A percentile compares a stretch with the other conserved stretches of the same genome.
Evolutionary conservation across 2,113 vertebrate genomes (phyloP).

Genomic region (Hipposideros armiger): DNA sequence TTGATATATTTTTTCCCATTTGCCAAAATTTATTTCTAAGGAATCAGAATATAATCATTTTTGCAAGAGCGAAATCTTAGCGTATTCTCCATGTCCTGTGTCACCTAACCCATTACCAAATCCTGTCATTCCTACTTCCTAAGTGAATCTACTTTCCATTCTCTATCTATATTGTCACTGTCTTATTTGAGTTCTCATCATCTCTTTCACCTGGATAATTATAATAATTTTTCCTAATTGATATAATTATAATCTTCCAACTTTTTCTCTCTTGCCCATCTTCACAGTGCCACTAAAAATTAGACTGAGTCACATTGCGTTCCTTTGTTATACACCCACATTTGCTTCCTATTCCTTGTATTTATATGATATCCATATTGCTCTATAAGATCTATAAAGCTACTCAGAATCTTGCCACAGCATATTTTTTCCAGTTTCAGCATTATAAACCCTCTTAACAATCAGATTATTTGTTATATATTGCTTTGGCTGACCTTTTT

Average conservation of each 20-base stretch:
- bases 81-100: too few relatives aligned
- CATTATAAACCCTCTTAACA: neutral
- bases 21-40: neutral
- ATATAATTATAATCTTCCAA: neutral
- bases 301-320: neutral
- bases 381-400: neutral
- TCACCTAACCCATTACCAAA: neutral
- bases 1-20: neutral
- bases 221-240: neutral
- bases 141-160: neutral
- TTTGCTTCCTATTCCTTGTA: neutral
- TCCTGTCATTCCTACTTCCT: neutral
- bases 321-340: neutral
- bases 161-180: neutral
- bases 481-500: neutral
- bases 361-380: neutral
- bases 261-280: neutral
- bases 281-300: neutral
- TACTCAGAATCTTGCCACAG: neutral
- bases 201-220: neutral
- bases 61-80: neutral
- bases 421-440: neutral
- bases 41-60: neutral
- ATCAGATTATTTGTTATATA: slow-evolving; percentile 28
- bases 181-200: neutral